These are phyloP conservation scores for Caenorhabditis sinica DNA, from an alignment of 2,888 invertebrate genomes.

Conservation along the genomic window DNA sequence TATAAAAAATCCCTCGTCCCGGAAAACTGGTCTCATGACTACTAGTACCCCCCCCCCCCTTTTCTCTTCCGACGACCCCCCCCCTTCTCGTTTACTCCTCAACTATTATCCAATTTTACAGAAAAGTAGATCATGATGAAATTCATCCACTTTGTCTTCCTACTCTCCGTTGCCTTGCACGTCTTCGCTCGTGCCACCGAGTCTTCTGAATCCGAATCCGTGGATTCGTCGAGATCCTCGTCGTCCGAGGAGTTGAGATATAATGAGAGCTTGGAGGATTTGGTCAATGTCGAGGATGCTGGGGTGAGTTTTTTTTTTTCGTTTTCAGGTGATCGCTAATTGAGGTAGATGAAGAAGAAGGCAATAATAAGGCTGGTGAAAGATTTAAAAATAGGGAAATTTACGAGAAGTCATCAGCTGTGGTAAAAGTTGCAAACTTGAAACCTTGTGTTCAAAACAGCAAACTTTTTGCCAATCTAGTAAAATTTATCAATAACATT, in stretches of 20 bases:
- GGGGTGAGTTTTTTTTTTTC: constrained; percentile 22
- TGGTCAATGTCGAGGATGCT: constrained; percentile 15
- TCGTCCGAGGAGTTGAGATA: constrained; percentile 46
- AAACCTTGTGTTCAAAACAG: too few relatives aligned
- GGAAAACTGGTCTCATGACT: background rate
- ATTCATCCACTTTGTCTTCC: constrained; percentile 4
- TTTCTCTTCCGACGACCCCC: background rate
- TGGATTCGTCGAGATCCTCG: constrained; percentile 43
- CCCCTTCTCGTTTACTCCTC: background rate
- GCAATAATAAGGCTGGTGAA: too few relatives aligned
- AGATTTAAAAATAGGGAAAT: too few relatives aligned
- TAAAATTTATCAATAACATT: too few relatives aligned
- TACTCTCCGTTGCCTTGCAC: constrained; percentile 1
- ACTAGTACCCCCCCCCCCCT: background rate
- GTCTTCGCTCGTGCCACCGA: constrained; percentile 43
- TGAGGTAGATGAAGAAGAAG: background rate
- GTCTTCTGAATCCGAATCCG: constrained; percentile 46
- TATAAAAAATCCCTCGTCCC: background rate
- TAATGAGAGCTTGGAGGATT: constrained; percentile 31
- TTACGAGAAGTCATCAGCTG: too few relatives aligned
- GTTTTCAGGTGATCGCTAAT: too few relatives aligned
- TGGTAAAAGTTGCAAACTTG: too few relatives aligned
- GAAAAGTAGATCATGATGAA: constrained; percentile 24
- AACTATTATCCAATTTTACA: constrained; percentile 21
- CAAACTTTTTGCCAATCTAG: too few relatives aligned